Conservation (phyloP, 1,140 invertebrate genomes). For the Scaptomyza montana region DNA sequence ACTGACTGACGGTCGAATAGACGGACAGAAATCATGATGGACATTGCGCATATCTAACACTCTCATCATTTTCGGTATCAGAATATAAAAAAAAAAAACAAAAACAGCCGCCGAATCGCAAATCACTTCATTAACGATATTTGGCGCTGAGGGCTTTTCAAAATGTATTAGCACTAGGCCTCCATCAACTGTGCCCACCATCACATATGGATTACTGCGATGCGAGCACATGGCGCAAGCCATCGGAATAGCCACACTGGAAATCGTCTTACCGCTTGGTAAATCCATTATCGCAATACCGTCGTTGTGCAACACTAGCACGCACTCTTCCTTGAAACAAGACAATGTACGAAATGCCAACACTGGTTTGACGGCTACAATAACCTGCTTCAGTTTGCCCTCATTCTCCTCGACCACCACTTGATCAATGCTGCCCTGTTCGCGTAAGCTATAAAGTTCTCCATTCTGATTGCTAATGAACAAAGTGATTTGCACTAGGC, state of each 20-base stretch:
- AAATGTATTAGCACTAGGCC: slow-evolving; percentile 52
- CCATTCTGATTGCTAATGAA: slow-evolving; percentile 62
- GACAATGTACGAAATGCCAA: slow-evolving; percentile 44
- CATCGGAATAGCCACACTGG: slow-evolving; percentile 24
- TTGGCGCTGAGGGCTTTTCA: slow-evolving; percentile 40
- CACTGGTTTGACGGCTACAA: slow-evolving; percentile 26
- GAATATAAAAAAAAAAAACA: slow-evolving; percentile 6
- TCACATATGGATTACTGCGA: slow-evolving; percentile 40
- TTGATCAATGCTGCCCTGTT: slow-evolving; percentile 49
- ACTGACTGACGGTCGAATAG: too few relatives aligned
- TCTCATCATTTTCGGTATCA: too few relatives aligned
- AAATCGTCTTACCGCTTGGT: slow-evolving; percentile 23
- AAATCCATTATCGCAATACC: slow-evolving; percentile 61
- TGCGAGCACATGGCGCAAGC: slow-evolving; percentile 44
- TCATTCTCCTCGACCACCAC: slow-evolving; percentile 29
- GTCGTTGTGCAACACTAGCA: slow-evolving; percentile 47
- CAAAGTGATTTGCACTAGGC: not conserved
- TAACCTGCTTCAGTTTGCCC: slow-evolving; percentile 19
- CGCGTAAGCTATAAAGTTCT: slow-evolving; percentile 52
- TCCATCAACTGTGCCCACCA: slow-evolving; percentile 58
- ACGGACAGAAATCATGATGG: too few relatives aligned
- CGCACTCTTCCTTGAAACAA: slow-evolving; percentile 67
- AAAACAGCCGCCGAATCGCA: slow-evolving; percentile 14
- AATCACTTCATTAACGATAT: slow-evolving; percentile 30
- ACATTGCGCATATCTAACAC: too few relatives aligned